A percentile compares a stretch with the other conserved stretches of the same genome.
These are phyloP conservation scores for Trematomus loennbergii DNA, from an alignment of 2,113 vertebrate genomes.

Conservation along the genomic window DNA sequence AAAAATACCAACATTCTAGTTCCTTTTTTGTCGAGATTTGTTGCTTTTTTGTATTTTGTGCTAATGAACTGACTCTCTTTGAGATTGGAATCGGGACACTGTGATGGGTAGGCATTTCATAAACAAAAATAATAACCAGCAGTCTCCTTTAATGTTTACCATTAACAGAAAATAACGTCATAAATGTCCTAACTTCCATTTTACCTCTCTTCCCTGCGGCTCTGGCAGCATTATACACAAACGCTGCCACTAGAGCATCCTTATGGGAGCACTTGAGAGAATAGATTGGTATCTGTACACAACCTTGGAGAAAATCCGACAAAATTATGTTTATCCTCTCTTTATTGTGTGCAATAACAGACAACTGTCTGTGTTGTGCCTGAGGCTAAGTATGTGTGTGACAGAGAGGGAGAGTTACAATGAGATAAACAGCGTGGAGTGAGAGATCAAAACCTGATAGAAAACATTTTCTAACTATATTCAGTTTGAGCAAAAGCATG, in stretches of 20 bases:
- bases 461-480: slow-evolving; percentile 21
- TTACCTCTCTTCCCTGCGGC: neutral
- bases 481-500: slow-evolving; percentile 6
- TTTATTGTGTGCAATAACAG: slow-evolving; percentile 31
- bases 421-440: neutral
- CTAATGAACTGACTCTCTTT: no score
- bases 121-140: neutral
- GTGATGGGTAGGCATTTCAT: neutral
- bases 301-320: slow-evolving; percentile 12
- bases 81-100: neutral
- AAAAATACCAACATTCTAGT: no score
- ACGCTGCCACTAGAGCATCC: neutral
- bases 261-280: slow-evolving; percentile 7
- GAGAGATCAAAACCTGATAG: neutral
- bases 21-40: no score
- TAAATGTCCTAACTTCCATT: neutral
- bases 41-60: no score
- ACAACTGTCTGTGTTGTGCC: slow-evolving; percentile 22
- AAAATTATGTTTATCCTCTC: slow-evolving; percentile 37
- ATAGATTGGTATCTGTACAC: slow-evolving; percentile 5
- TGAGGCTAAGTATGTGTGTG: neutral
- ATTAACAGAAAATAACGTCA: neutral
- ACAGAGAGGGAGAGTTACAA: slow-evolving; percentile 6
- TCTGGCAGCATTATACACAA: neutral
- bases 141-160: neutral